Evolutionary conservation across 2,113 vertebrate genomes (phyloP).

Genomic region (Myotis brandtii): DNA sequence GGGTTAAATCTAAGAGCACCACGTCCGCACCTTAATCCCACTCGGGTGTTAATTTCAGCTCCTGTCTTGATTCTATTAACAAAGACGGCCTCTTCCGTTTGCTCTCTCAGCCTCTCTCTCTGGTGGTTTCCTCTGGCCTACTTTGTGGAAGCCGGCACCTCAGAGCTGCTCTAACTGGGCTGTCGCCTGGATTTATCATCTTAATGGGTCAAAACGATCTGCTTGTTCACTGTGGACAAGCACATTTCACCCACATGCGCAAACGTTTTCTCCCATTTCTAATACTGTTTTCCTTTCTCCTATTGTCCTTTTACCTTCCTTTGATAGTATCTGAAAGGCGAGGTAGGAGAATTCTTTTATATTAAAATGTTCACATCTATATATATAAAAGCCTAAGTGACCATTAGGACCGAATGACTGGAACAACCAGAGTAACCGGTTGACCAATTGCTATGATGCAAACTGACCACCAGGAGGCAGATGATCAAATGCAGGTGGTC

Average conservation of each 20-base stretch:
- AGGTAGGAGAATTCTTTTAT: not conserved
- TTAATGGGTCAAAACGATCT: not conserved
- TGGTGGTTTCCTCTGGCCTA: not conserved
- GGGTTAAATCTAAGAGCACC: not conserved
- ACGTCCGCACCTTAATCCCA: rapidly evolving
- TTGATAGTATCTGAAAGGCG: not conserved
- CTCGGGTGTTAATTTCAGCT: not conserved
- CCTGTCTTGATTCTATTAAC: not conserved
- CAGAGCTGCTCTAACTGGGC: not conserved
- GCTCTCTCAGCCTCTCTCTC: not conserved
- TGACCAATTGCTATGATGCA: no score
- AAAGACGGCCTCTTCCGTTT: not conserved
- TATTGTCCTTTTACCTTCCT: not conserved
- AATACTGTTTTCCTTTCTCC: not conserved
- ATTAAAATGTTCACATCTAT: not conserved
- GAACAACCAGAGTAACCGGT: no score
- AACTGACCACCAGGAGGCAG: no score
- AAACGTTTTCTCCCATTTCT: not conserved
- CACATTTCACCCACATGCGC: not conserved
- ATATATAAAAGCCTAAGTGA: no score
- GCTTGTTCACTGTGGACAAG: not conserved
- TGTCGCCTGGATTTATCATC: not conserved
- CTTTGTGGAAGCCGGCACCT: not conserved
- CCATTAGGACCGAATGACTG: no score
- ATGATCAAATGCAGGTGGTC: no score